Base-by-base conservation (phyloP, 2,888 invertebrate species). In the Drosophila testacea region DNA sequence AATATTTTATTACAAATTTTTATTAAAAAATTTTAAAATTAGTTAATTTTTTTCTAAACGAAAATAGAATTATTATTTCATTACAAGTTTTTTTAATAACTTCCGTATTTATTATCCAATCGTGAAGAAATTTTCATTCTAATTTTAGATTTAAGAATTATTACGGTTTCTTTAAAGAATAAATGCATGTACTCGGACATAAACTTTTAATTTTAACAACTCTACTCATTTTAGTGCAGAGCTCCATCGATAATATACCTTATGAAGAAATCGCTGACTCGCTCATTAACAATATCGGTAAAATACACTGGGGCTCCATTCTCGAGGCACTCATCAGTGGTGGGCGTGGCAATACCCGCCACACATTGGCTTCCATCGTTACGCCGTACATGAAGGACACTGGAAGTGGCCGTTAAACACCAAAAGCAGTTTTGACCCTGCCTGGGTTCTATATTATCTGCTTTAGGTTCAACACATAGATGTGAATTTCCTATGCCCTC, bases 261-360 rank as follows among this genome's bases (percentile, higher is more conserved):
- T 4, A 13, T 55, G 4, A 62, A 4, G 9, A 55, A 62, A 11
- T 55, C 39, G 11, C 9, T 16, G 9, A 48, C 11, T 4, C 0
- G 3, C 16, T 30, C 1, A 1, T 4, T 9, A 5, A 57, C 6
- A 5, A 57, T 16, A 10, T 34, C 50, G 9, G 64, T 64, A 22
- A 38, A 64, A 7, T 42, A 48, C 9, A 56, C 6, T 30, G 34
- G 13, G 1, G 5, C 5, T 0, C 9, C 6, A 4, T 9, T 13
- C 13, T 46, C 54, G n/a, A 42, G 6, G 32, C 62, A 62, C 4
- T 7, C 11, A 5, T n/a, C 10, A 0, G 4, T 47, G 10, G 62
- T 47, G 54, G 62, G 62, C 62, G 54, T 62, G 54, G 62, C 62
- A 47, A 62, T 54, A 27, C 36, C 62, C 0, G 54, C 54, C 10